Conservation (phyloP, 2,113 vertebrate genomes). For the Chloroceryle aenea region DNA sequence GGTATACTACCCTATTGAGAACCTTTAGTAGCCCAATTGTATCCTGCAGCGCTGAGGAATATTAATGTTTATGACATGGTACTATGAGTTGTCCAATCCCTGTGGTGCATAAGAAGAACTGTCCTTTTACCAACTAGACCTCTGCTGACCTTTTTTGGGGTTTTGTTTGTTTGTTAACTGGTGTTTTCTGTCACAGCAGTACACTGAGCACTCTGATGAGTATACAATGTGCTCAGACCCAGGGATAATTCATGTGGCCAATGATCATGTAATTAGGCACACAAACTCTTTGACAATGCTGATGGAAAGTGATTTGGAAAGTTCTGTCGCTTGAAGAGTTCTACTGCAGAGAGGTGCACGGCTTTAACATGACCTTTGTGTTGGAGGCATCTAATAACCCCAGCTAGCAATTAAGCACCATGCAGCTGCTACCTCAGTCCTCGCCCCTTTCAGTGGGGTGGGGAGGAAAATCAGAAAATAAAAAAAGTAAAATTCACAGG, state of each 20-base stretch:
- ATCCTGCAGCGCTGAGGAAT: accelerated
- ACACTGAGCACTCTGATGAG: neutral
- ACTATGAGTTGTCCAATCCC: neutral
- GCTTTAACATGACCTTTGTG: neutral
- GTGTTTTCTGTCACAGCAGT: neutral
- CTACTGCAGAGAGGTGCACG: neutral
- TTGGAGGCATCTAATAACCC: neutral
- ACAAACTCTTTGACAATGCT: neutral
- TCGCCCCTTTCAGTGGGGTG: neutral
- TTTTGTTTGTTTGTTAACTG: neutral
- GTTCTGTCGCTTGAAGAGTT: neutral
- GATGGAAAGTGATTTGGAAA: neutral
- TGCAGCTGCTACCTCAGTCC: neutral
- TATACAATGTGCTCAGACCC: neutral
- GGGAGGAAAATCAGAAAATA: neutral
- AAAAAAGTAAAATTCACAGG: neutral
- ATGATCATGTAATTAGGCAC: neutral
- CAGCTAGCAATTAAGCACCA: neutral
- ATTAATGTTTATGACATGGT: neutral
- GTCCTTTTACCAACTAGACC: neutral
- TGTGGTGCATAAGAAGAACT: neutral
- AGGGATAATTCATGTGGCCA: neutral
- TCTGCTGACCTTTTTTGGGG: neutral
- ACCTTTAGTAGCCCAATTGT: neutral
- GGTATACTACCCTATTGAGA: neutral